phyloP scores from a whole-genome alignment of 2,797 vertebrate species.

The Sebastes nivosus region DNA sequence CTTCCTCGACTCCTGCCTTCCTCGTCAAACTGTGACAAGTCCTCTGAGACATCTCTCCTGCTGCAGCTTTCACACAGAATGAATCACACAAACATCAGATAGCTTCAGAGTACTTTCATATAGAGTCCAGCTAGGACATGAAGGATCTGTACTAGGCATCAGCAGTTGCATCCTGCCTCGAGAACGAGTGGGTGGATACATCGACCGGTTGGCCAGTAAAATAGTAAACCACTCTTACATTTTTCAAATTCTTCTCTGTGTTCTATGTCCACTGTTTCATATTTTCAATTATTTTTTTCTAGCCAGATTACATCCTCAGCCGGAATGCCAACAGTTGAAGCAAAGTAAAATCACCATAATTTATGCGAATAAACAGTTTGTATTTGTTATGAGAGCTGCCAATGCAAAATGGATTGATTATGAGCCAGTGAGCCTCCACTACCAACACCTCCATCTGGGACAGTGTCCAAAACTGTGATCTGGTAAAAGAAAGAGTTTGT shows the following conservation, averaged over 20 bases:
- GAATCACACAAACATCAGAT: conserved; percentile 48
- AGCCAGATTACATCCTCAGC: too few species aligned
- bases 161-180: neutral
- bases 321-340: too few species aligned
- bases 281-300: too few species aligned
- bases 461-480: neutral
- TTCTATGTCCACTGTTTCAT: neutral
- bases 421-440: neutral
- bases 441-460: neutral
- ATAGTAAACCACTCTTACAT: neutral
- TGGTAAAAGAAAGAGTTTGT: neutral
- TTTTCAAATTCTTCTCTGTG: neutral
- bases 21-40: conserved; percentile 43
- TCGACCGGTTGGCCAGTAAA: neutral
- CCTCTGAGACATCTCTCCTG: conserved; percentile 26
- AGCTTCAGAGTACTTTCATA: conserved; percentile 25
- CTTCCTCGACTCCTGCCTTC: neutral
- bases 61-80: conserved; percentile 36
- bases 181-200: neutral
- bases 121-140: neutral
- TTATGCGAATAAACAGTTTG: neutral
- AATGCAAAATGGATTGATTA: conserved; percentile 4
- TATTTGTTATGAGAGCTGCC: conserved; percentile 2
- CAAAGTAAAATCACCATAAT: neutral
- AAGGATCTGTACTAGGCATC: neutral